Evolutionary conservation across 2,113 vertebrate species (phyloP), one percentile per base, ranked within the genome.

Genomic region (Ursus arctos): DNA sequence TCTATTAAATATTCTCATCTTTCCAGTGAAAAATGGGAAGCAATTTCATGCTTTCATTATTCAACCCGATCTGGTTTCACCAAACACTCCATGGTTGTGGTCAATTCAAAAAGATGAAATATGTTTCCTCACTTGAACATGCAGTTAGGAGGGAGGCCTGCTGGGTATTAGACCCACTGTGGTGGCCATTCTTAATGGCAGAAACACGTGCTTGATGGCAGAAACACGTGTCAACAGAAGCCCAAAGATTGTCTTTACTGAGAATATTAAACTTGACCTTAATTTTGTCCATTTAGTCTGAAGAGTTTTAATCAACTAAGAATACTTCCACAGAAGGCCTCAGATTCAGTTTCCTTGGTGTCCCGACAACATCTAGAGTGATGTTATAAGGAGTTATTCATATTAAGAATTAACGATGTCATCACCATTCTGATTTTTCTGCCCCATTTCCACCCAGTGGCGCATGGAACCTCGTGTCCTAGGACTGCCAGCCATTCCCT

Each of bases 1-100:
- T 98, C 94, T 96, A 74, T 97, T 94, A 69, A 1, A 74, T 15
- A 2, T 80, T 93, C 71, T 88, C 51, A 95, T 9, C 3, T 96
- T 95, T 97, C 63, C 85, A 85, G 13, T 91, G 82, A 83, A 95
- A 87, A 69, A 79, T 43, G 61, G 9, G 7, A 31, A 49, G 40
- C 33, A 22, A 86, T 47, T 95, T 93, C 77, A 88, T 28, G 84
- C 88, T 97, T 61, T 77, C 49, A 83, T 92, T 88, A 84, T 85
- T 88, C 21, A 19, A 72, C 61, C 0, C 0, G 1, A 63, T 80
- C 31, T 86, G 61, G 40, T 97, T 98, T 96, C 51, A 95, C 63
- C 0, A 19, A 0, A 4, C 4, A 49, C 10, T 24, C 51, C 36
- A 31, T 59, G 33, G 16, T 49, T 63, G 79, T 11, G 74, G 33